phyloP scores from a whole-genome alignment of 2,113 vertebrate genomes.

The Ictalurus furcatus region DNA sequence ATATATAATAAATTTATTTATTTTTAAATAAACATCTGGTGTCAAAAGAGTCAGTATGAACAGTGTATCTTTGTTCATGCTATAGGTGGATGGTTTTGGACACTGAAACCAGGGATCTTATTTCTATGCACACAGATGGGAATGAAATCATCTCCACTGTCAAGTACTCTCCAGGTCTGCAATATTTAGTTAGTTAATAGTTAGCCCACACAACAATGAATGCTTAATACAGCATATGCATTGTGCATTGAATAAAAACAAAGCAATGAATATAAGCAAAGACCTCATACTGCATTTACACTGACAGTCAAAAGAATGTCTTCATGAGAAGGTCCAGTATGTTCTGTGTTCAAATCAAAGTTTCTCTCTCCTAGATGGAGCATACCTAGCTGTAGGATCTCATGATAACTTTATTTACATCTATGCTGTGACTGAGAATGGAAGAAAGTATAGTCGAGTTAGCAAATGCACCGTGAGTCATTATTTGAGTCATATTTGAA shows the following conservation, averaged over 20 bases:
- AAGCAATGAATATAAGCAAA: background rate
- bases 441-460: slow-evolving; percentile 77
- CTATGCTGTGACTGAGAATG: slow-evolving; percentile 79
- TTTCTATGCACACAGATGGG: slow-evolving; percentile 85
- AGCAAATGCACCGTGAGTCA: slow-evolving; percentile 79
- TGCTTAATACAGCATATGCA: background rate
- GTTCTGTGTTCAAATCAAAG: background rate
- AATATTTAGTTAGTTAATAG: background rate
- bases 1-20: background rate
- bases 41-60: background rate
- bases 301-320: background rate
- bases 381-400: slow-evolving; percentile 80
- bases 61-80: slow-evolving; percentile 13
- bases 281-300: background rate
- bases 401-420: slow-evolving; percentile 93
- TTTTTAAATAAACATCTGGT: background rate
- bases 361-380: slow-evolving; percentile 67
- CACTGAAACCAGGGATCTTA: slow-evolving; percentile 82
- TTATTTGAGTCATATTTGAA: background rate
- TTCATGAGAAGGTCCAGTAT: background rate
- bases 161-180: slow-evolving; percentile 85
- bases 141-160: slow-evolving; percentile 85
- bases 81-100: slow-evolving; percentile 89
- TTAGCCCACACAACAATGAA: slow-evolving; percentile 2
- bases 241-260: background rate